Percentiles rank a stretch among this genome's conserved stretches.
phyloP scores from a whole-genome alignment of 2,797 vertebrate genomes.

The Champsocephalus gunnari region DNA sequence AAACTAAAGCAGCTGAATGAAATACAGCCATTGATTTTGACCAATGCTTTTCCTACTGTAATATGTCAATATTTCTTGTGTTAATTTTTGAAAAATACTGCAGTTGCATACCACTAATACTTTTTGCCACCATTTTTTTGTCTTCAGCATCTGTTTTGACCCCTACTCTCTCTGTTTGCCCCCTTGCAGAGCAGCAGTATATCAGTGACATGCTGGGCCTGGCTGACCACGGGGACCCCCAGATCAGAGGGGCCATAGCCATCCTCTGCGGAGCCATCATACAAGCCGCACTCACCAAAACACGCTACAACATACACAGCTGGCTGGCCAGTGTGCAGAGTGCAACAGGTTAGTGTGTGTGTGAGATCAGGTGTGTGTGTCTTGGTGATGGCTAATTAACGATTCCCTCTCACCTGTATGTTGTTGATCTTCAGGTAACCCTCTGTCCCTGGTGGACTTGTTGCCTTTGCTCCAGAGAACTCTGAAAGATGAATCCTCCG shows the following conservation, averaged over 20 bases:
- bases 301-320: slow-evolving; percentile 89
- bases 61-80: background rate
- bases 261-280: slow-evolving; percentile 93
- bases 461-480: slow-evolving; percentile 91
- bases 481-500: slow-evolving; percentile 94
- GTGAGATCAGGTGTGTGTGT: background rate
- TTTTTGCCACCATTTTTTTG: too few relatives aligned
- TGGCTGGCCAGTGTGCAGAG: slow-evolving; percentile 89
- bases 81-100: background rate
- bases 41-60: background rate
- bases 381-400: background rate
- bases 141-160: background rate
- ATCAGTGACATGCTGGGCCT: slow-evolving; percentile 92
- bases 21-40: background rate
- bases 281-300: slow-evolving; percentile 91
- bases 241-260: slow-evolving; percentile 94
- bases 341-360: slow-evolving; percentile 77
- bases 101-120: background rate
- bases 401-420: background rate
- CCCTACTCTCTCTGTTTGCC: background rate
- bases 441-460: slow-evolving; percentile 90
- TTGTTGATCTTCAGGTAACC: slow-evolving; percentile 84
- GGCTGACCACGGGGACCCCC: slow-evolving; percentile 93
- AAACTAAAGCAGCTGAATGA: background rate
- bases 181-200: slow-evolving; percentile 91